Percentiles rank a stretch among this genome's conserved stretches.
phyloP scores from a whole-genome alignment of 1,140 invertebrate genomes.

The Pantala flavescens region DNA sequence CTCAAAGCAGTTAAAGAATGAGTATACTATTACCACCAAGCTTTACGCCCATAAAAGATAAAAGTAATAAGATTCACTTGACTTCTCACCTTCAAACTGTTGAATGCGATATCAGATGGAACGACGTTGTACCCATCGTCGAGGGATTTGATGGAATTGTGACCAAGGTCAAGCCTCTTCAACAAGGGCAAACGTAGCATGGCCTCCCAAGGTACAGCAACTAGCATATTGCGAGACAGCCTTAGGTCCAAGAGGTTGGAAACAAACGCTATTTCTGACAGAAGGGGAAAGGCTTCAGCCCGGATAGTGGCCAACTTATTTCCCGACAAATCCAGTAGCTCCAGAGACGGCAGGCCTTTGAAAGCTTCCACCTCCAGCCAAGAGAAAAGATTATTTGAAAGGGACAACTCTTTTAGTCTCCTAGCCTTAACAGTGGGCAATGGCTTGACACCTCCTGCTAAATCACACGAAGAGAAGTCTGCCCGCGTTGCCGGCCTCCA shows the following conservation, averaged over 20 bases:
- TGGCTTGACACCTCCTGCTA: background rate
- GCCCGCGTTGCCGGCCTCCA: background rate
- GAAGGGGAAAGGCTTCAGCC: background rate
- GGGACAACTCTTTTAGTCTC: background rate
- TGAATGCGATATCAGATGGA: background rate
- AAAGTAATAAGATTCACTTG: too few species aligned
- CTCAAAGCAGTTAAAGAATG: too few species aligned
- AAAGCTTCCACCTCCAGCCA: background rate
- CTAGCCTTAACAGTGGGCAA: background rate
- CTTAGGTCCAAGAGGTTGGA: background rate
- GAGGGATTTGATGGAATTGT: background rate
- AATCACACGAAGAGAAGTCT: background rate
- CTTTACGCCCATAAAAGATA: too few species aligned
- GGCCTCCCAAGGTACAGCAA: background rate
- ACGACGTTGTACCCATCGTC: background rate
- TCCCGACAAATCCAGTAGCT: background rate
- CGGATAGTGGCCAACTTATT: background rate
- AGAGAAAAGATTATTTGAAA: background rate
- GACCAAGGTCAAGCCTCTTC: background rate
- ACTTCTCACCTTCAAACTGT: background rate
- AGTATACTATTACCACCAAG: too few species aligned
- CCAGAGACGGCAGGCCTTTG: background rate
- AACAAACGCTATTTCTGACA: background rate
- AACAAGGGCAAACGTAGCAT: background rate
- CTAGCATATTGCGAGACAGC: background rate